Conservation (phyloP, 2,797 vertebrate genomes). For the Myoxocephalus aenaeus region DNA sequence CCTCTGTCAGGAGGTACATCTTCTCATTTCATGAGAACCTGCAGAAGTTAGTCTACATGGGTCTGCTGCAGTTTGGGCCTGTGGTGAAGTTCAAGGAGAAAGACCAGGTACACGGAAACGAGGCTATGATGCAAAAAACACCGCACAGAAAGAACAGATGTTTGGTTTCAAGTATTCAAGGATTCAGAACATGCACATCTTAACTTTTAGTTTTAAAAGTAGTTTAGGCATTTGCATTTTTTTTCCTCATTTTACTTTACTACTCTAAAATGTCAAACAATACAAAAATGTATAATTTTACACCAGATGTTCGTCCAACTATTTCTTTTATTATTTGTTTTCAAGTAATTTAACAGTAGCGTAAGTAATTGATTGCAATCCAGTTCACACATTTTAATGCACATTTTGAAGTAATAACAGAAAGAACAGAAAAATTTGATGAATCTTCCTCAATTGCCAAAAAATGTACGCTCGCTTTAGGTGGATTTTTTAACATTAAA, state of each 20-base stretch:
- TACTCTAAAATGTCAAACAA: too few relatives aligned
- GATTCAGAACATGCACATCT: too few relatives aligned
- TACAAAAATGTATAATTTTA: background rate
- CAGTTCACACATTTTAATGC: background rate
- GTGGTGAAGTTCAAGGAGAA: constrained; percentile 95
- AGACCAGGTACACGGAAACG: constrained; percentile 88
- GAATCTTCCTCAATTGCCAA: too few relatives aligned
- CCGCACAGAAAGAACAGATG: background rate
- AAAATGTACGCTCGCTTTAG: too few relatives aligned
- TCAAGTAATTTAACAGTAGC: background rate
- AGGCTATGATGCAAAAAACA: background rate
- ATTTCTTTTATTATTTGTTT: too few relatives aligned
- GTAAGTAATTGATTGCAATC: background rate
- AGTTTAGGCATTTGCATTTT: background rate
- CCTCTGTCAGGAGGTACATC: constrained; percentile 88
- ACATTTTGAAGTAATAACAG: background rate
- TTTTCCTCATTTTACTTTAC: background rate
- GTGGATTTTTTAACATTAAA: too few relatives aligned
- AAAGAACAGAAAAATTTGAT: too few relatives aligned
- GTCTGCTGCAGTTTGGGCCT: constrained; percentile 94
- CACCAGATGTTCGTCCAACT: background rate
- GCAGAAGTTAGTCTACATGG: constrained; percentile 93
- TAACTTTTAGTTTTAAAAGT: background rate
- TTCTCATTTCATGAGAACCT: constrained; percentile 91
- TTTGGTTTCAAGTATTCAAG: too few relatives aligned